phyloP scores from a whole-genome alignment of 2,113 vertebrate species.

The Hippocampus mohnikei region DNA sequence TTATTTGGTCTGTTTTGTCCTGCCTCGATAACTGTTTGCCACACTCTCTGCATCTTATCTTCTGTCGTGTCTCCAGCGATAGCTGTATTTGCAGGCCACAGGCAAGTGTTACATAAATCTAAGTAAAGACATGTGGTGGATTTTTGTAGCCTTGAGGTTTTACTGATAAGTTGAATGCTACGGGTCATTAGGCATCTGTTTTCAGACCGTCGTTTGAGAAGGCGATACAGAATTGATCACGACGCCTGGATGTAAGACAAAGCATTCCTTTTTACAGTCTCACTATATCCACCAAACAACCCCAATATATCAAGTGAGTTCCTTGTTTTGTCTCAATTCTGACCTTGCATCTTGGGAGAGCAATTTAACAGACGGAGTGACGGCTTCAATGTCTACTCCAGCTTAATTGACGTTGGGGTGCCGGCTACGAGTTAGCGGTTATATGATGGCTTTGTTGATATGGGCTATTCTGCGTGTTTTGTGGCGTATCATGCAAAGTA shows the following conservation, averaged over 20 bases:
- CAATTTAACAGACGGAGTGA: constrained; percentile 30
- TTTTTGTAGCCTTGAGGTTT: constrained; percentile 25
- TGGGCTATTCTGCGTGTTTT: neutral
- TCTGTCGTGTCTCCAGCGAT: constrained; percentile 9
- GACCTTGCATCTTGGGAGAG: constrained; percentile 22
- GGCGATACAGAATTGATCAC: neutral
- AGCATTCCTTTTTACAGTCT: constrained; percentile 12
- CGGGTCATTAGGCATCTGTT: constrained; percentile 20
- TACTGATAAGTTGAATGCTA: constrained; percentile 20
- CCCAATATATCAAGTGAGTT: constrained; percentile 11
- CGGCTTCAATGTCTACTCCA: constrained; percentile 10
- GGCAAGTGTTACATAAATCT: neutral
- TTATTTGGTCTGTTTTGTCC: neutral
- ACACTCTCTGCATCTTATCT: neutral
- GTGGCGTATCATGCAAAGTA: neutral
- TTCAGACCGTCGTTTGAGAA: constrained; percentile 9
- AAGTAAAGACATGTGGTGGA: neutral
- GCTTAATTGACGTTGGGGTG: neutral
- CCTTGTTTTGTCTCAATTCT: constrained; percentile 31
- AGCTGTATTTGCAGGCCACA: neutral
- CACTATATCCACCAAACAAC: neutral
- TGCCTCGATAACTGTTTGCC: constrained; percentile 8
- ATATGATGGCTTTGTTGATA: neutral
- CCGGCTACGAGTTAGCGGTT: neutral
- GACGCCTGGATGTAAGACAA: constrained; percentile 19